Base-by-base conservation (phyloP, 2,888 invertebrate genomes). In the Escarpia spicata region DNA sequence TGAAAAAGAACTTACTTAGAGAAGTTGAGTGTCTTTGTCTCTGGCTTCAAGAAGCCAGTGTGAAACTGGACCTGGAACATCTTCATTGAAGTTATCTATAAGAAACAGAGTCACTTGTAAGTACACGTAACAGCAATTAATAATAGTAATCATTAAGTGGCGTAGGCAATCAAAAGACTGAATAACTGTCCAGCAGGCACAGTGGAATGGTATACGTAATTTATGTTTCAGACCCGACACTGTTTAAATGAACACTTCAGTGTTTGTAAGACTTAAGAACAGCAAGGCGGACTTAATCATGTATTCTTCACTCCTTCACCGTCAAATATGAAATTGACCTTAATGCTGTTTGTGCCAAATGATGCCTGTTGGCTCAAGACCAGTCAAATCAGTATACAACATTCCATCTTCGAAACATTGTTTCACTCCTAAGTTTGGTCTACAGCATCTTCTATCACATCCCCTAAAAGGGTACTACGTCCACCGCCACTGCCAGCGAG, bases 1-100 rank as follows among this genome's bases (percentile, higher is more conserved):
- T 26, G 0, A 75, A 26, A 75, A n/a, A 75, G 26, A 15, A 75
- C n/a, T 75, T 96, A 97, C 97, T 97, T 97, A 92, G 97, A 97
- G 95, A 98, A 98, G 93, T 97, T 97, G 92, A 98, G 96, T n/a
- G 97, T 97, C 91, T 98, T 98, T 95, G 98, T 98, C 94, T 97
- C 97, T 94, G 97, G 97, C 0, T 97, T 97, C 93, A 99, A 97
- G 96, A 98, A 98, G 92, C 99, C 99, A 10, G 99, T 98, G 96
- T 99, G 98, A 95, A 99, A 98, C 96, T 98, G 98, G 90, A 99
- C 96, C 95, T 98, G 98, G 92, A 98, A 98, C 95, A 99, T 98
- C 96, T 98, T 98, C 94, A 99, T 98, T 12, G 93, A 98, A 97
- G 96, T 96, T 52, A 97, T 96, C 96, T 96, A 94, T 91, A 94